phyloP scores from a whole-genome alignment of 1,140 invertebrate species.

The Drosophila orena region DNA sequence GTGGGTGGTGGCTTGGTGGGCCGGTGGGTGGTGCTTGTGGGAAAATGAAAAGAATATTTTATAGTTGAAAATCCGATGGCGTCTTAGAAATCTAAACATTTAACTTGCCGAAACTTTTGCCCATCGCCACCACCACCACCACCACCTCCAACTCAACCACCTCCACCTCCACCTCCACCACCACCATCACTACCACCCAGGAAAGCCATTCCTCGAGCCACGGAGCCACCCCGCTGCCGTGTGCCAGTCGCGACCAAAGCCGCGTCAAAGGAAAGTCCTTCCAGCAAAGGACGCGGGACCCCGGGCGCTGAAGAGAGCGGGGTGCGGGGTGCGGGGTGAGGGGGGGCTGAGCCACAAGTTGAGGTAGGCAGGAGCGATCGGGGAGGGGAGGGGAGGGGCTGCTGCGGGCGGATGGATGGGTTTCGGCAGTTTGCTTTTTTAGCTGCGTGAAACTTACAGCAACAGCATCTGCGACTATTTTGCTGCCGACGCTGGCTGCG shows the following conservation, averaged over 20 bases:
- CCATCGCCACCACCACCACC: constrained; percentile 19
- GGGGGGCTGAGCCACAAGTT: constrained; percentile 18
- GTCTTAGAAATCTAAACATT: constrained; percentile 82
- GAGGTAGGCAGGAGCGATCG: constrained; percentile 39
- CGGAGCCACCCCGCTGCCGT: constrained; percentile 4
- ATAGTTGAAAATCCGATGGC: constrained; percentile 72
- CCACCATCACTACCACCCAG: not conserved
- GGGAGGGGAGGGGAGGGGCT: not conserved
- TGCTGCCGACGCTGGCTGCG: constrained; percentile 22
- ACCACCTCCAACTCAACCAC: constrained; percentile 20
- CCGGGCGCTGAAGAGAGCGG: not conserved
- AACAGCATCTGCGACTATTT: constrained; percentile 82
- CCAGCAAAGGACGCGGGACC: not conserved
- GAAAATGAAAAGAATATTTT: constrained; percentile 70
- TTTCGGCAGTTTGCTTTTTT: constrained; percentile 70
- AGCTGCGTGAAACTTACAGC: constrained; percentile 74
- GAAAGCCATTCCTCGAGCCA: constrained; percentile 7
- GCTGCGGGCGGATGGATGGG: constrained; percentile 6
- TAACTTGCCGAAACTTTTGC: constrained; percentile 73
- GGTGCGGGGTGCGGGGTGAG: too few relatives aligned
- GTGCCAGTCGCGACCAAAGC: constrained; percentile 46
- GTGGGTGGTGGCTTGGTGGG: not conserved
- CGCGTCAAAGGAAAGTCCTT: constrained; percentile 45
- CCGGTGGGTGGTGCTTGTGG: constrained; percentile 14
- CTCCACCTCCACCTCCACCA: constrained; percentile 23